Evolutionary conservation across 2,888 invertebrate genomes (phyloP).

Genomic region (Herminia tarsipennalis): DNA sequence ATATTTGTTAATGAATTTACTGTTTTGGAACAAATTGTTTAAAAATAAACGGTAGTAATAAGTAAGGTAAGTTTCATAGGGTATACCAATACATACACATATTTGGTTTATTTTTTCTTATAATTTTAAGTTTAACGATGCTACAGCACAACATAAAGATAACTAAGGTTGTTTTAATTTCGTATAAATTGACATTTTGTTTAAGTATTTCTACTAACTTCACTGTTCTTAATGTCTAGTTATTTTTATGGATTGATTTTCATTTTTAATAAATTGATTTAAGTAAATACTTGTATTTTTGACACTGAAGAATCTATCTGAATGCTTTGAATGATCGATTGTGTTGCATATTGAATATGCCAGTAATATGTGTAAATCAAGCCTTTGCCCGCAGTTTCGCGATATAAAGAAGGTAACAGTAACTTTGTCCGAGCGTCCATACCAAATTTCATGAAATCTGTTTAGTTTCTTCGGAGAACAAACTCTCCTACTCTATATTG

Average conservation of each 20-base stretch:
- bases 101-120: slow-evolving; percentile 50
- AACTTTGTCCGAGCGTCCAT: too few species aligned
- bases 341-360: too few species aligned
- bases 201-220: slow-evolving; percentile 68
- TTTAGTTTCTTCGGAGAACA: too few species aligned
- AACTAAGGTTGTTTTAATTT: slow-evolving; percentile 60
- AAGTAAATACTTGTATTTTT: slow-evolving; percentile 11
- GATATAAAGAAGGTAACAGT: too few species aligned
- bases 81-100: slow-evolving; percentile 54
- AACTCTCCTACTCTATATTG: too few species aligned
- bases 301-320: too few species aligned
- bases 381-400: too few species aligned
- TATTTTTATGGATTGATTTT: slow-evolving; percentile 81
- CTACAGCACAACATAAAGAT: slow-evolving; percentile 48
- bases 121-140: slow-evolving; percentile 41
- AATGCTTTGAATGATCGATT: too few species aligned
- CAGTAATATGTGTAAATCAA: too few species aligned
- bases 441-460: too few species aligned
- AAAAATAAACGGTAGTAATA: slow-evolving; percentile 53
- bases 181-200: slow-evolving; percentile 70
- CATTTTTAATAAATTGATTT: slow-evolving; percentile 78
- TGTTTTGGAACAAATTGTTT: slow-evolving; percentile 74
- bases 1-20: slow-evolving; percentile 69
- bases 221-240: slow-evolving; percentile 68
- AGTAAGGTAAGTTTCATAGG: slow-evolving; percentile 57